Conservation (phyloP, 2,113 vertebrate genomes). For the Oceanodroma tethys region DNA sequence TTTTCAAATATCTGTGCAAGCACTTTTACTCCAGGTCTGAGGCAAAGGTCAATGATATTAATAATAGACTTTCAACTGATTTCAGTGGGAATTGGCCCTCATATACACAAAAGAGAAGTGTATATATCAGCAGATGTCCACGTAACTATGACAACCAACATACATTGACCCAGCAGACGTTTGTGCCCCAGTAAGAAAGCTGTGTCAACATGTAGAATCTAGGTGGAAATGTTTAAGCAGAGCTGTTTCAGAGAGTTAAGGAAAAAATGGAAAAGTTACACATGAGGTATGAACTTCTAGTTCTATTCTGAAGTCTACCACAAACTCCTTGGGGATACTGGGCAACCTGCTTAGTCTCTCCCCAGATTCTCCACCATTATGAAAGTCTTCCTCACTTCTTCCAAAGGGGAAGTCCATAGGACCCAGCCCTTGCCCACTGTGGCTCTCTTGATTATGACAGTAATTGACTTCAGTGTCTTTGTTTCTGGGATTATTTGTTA, state of each 20-base stretch:
- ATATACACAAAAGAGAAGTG: background rate
- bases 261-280: background rate
- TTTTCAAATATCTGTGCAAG: background rate
- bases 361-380: background rate
- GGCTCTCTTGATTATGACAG: background rate
- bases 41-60: background rate
- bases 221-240: background rate
- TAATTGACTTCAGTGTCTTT: background rate
- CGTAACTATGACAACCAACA: background rate
- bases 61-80: background rate
- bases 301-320: background rate
- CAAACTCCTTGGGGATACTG: background rate
- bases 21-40: background rate
- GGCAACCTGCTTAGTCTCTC: background rate
- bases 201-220: background rate
- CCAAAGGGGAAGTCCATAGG: background rate
- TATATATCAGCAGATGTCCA: background rate
- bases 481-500: background rate
- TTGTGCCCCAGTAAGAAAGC: background rate
- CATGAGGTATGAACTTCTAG: background rate
- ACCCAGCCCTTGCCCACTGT: background rate
- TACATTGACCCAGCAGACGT: background rate
- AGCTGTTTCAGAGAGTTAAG: background rate
- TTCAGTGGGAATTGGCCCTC: background rate
- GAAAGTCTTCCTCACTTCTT: background rate